Percentiles rank a stretch among this genome's conserved stretches.
These are phyloP conservation scores for Thripadectes ignobilis DNA, from an alignment of 2,797 vertebrate species.

Conservation along the genomic window DNA sequence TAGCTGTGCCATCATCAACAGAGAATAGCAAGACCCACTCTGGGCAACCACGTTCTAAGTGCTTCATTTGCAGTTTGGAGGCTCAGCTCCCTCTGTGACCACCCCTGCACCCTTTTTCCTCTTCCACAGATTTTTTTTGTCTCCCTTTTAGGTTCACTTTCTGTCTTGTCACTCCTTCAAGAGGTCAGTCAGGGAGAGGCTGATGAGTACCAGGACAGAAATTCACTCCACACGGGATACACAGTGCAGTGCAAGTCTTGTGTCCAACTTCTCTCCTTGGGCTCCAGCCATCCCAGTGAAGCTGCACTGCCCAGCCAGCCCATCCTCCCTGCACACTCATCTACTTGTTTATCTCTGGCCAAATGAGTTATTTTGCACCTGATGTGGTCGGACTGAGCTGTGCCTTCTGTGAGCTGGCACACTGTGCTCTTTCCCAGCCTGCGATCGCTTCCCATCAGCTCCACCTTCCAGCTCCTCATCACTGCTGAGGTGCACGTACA, in stretches of 20 bases:
- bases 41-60: neutral
- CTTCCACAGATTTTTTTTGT: neutral
- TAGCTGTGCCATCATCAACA: accelerated
- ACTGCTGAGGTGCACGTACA: neutral
- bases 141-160: neutral
- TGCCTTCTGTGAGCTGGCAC: neutral
- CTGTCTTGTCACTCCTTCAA: neutral
- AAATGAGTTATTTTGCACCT: neutral
- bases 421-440: neutral
- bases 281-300: neutral
- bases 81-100: neutral
- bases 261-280: neutral
- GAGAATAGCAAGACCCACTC: neutral
- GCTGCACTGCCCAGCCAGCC: neutral
- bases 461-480: neutral
- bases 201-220: neutral
- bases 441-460: neutral
- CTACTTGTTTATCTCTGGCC: neutral
- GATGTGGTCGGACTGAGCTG: neutral
- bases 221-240: neutral
- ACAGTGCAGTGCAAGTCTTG: neutral
- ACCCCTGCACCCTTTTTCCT: accelerated
- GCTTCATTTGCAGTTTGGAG: neutral
- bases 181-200: neutral
- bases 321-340: neutral